Conservation (phyloP, 2,113 vertebrate species). For the Sinocyclocheilus anophthalmus region DNA sequence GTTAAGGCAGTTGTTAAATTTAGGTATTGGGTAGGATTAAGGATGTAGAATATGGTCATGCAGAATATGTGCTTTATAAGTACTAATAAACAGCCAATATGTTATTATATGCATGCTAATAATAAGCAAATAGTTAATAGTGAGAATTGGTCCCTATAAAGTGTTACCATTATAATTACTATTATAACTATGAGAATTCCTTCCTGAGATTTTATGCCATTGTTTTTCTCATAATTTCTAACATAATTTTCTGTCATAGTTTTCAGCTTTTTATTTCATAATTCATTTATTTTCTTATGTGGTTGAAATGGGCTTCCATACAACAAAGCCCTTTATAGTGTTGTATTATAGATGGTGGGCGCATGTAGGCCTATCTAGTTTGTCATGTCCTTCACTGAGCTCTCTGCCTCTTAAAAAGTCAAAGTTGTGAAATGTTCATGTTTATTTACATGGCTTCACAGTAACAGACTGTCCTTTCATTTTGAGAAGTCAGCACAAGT, state of each 20-base stretch:
- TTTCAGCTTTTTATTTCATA: background rate
- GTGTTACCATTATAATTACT: no score
- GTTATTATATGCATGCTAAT: no score
- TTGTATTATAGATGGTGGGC: background rate
- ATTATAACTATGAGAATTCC: no score
- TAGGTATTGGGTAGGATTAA: no score
- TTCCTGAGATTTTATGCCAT: background rate
- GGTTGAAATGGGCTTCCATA: background rate
- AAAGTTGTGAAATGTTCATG: slow-evolving; percentile 44
- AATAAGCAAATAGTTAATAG: no score
- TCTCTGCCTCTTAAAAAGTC: slow-evolving; percentile 36
- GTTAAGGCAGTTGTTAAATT: no score
- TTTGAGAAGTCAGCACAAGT: slow-evolving; percentile 43
- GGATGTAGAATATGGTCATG: no score
- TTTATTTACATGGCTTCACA: slow-evolving; percentile 35
- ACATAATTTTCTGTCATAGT: background rate
- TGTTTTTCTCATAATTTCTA: background rate
- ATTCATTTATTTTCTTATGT: background rate
- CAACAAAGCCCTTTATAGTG: background rate
- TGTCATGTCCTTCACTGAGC: slow-evolving; percentile 23
- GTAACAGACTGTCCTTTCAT: slow-evolving; percentile 41
- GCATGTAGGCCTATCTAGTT: background rate
- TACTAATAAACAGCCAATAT: no score
- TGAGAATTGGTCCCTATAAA: no score
- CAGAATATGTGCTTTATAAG: no score